Base-by-base conservation (phyloP, 2,888 invertebrate genomes). In the Linyphia triangularis region DNA sequence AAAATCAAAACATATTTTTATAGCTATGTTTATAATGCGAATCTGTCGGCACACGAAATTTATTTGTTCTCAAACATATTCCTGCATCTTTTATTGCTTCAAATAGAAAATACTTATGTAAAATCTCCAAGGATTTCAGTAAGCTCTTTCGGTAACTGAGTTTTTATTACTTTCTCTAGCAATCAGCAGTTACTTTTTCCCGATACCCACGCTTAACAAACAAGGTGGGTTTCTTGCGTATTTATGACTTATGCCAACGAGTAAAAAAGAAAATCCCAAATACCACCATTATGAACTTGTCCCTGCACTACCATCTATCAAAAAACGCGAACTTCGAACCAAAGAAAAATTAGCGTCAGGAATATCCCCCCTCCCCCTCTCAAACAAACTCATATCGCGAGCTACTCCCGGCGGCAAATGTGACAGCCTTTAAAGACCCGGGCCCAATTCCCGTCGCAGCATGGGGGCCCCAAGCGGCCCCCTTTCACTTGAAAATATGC, bases 401-500 rank as follows among this genome's bases (percentile, higher is more conserved):
- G 19, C 10, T 59, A 40, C 9, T 9, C 28, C 59, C 59, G 19
- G 37, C 72, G 85, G 86, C 73, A 40, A 65, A 57, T 86, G 86
- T 81, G 86, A 86, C 86, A 86, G 70, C 81, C 51, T 81, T 86
- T 86, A 81, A 86, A 86, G 86, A 86, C 81, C 86, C 67, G 81
- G 86, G 86, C 86, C 86, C 86, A 86, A 86, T 86, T 86, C 86
- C 86, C 81, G 73, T 30, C 86, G 4, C 86, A 81, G 86, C 81
- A 51, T 81, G 86, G 67, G 43, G 59, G 28, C 65, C 67, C 67
- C 30, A 28, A 86, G 81, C 81, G 81, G 86, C 28, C 81, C 81
- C 59, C 67, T 81, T 86, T 81, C 73, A 67, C 86, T 81, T 57
- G 51, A 86, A 81, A 81, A 79, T 81, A 72, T 51, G 81, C 86